A percentile compares a stretch with the other conserved stretches of the same genome.
Conservation (phyloP, 1,140 invertebrate genomes). For the Acyrthosiphon pisum region DNA sequence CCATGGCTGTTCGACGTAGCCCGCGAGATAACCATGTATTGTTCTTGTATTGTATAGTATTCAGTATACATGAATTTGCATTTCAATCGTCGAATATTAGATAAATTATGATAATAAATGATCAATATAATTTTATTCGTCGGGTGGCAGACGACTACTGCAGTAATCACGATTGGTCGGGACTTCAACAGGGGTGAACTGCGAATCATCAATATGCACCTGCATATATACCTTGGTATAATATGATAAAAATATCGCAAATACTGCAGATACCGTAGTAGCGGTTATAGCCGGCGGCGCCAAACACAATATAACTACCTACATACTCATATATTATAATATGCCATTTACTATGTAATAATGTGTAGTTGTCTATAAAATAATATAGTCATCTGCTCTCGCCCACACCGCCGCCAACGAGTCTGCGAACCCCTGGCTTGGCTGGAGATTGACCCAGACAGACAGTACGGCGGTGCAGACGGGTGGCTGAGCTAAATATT, state of each 20-base stretch:
- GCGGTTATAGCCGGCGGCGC: neutral
- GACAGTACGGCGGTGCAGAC: neutral
- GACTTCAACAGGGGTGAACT: neutral
- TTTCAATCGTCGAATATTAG: neutral
- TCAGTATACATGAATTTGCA: neutral
- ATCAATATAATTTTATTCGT: neutral
- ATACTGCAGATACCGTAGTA: too few species aligned
- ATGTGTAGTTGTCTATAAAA: neutral
- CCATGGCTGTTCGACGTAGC: neutral
- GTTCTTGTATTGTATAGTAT: neutral
- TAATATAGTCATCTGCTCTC: neutral
- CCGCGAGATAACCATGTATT: neutral
- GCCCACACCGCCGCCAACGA: neutral
- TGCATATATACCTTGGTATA: neutral
- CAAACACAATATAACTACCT: neutral
- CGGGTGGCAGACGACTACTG: neutral
- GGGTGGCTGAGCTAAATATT: neutral
- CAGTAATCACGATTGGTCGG: neutral
- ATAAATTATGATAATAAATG: neutral
- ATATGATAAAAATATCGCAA: neutral
- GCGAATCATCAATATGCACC: neutral
- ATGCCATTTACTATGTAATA: neutral
- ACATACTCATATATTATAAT: too few species aligned
- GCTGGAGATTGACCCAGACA: slow-evolving; percentile 31
- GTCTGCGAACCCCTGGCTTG: slow-evolving; percentile 3